Evolutionary conservation across 2,888 invertebrate species (phyloP), one percentile per base, ranked within the genome.

Genomic region (Cryptocephalus primarius): DNA sequence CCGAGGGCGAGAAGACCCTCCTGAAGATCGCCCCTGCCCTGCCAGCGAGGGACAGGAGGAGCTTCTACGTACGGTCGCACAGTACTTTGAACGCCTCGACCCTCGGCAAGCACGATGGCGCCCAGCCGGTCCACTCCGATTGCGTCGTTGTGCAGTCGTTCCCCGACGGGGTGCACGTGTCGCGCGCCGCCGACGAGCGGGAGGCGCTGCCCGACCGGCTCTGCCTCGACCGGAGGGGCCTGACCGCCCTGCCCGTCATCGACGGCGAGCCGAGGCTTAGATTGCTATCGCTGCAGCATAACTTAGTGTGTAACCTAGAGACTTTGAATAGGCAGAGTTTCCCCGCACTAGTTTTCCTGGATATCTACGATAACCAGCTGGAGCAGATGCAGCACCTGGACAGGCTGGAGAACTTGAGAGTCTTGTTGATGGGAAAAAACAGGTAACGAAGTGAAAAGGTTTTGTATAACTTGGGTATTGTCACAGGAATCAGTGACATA

Each of bases 351-450:
- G 92, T 94, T 12, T 94, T 94, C 68, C 78, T 95, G 48, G 94
- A 95, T 71, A 77, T 95, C 47, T 95, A 94, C 65, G 91, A 94
- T 70, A 95, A 95, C 72, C 91, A 93, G 69, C 82, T 95, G 51
- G 93, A 93, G 55, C 83, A 83, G 64, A 85, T 94, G 50, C 80
- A 81, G 47, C 85, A 83, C 46, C 73, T 95, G 49, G 83, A 85
- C 57, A 78, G 82, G 44, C 74, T 94, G 42, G 80, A 82, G 52
- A 86, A 85, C 60, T 74, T 94, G 43, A 75, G 92, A 54, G 93
- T 94, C 10, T 75, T 95, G 46, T 74, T 94, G 52, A 77, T 95
- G 66, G 94, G 94, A 1, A 94, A 94, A 73, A 95, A 95, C 71
- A 84, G 88, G 85, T 83, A 68, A 36, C 11, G 3, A 11, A 4